Evolutionary conservation across 1,140 invertebrate genomes (phyloP), one percentile per base, ranked within the genome.

Genomic region (Zophobas morio): DNA sequence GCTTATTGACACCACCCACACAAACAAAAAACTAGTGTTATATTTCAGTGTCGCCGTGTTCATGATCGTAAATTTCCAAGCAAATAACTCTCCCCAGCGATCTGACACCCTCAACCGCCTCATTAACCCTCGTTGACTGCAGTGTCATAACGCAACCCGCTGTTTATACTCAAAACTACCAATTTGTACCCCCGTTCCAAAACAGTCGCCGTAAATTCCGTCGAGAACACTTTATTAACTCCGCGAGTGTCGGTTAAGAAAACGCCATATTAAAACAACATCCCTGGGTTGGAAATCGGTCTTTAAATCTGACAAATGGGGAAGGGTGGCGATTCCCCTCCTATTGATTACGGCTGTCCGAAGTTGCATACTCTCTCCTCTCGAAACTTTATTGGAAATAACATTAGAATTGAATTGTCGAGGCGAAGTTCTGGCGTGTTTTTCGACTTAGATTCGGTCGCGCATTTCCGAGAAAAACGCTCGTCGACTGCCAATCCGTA

Each of bases 321-420:
- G 42, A 46, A 46, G 6, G 20, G 20, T 20, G 20, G 20, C 20
- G 20, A 20, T 20, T 20, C 20, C 20, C 20, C 20, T 20, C 20
- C 20, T 20, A 51, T 51, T 20, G 49, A 51, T 51, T 20, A 51
- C 2, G 2, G 4, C n/a, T 5, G 3, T 20, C 49, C 3, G 6
- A 8, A 46, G 49, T 51, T 57, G 54, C 54, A 57, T 57, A 35
- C 54, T 34, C 20, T 1, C 42, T 4, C 8, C 20, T 54, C 8
- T 20, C 20, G 33, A 66, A 66, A 66, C 60, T 40, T 66, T 66
- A 40, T 66, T 66, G 60, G 6, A 36, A 66, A 66, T 66, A 66
- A 66, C 60, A 66, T 66, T 66, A 42, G 60, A 39, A 66, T 66
- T 66, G 60, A 66, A 66, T 42, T 42, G 60, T 66, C 3, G 33